Evolutionary conservation across 2,888 invertebrate genomes (phyloP).

Genomic region (Hololepta plana): DNA sequence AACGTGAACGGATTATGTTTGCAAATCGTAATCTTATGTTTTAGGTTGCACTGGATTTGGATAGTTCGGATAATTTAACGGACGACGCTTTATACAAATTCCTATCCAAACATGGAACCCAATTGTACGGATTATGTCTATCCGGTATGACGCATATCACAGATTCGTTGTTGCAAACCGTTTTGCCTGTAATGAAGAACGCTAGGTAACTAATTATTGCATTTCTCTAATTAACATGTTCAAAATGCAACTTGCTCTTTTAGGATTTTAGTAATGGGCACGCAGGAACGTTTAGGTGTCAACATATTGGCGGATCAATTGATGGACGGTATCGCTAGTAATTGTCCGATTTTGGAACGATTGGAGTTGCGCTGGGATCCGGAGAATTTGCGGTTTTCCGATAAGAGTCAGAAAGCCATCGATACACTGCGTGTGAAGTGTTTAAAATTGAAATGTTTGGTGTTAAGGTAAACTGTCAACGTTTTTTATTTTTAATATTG

Average conservation of each 20-base stretch:
- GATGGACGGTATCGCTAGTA: slow-evolving; percentile 92
- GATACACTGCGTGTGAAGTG: slow-evolving; percentile 93
- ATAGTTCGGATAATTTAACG: slow-evolving; percentile 85
- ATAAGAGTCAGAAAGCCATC: slow-evolving; percentile 98
- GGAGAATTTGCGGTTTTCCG: slow-evolving; percentile 93
- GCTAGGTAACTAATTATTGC: slow-evolving; percentile 49
- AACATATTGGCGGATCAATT: slow-evolving; percentile 96
- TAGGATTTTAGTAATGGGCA: slow-evolving; percentile 94
- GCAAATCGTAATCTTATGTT: too few species aligned
- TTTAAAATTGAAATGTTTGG: slow-evolving; percentile 77
- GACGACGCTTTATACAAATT: slow-evolving; percentile 89
- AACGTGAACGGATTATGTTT: too few species aligned
- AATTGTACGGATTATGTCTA: slow-evolving; percentile 72
- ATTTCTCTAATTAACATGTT: background rate
- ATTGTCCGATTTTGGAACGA: slow-evolving; percentile 74
- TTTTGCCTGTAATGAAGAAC: slow-evolving; percentile 78
- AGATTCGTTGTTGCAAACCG: slow-evolving; percentile 94
- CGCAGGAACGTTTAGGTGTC: slow-evolving; percentile 86
- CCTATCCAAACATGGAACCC: slow-evolving; percentile 73
- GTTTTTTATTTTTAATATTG: slow-evolving; percentile 2
- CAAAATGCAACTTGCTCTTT: slow-evolving; percentile 10
- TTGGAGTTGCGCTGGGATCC: slow-evolving; percentile 97
- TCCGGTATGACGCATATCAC: slow-evolving; percentile 97
- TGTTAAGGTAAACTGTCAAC: slow-evolving; percentile 51
- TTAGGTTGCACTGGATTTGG: slow-evolving; percentile 75